phyloP scores from a whole-genome alignment of 2,888 invertebrate species.

The Scelioninae gen. 2 region DNA sequence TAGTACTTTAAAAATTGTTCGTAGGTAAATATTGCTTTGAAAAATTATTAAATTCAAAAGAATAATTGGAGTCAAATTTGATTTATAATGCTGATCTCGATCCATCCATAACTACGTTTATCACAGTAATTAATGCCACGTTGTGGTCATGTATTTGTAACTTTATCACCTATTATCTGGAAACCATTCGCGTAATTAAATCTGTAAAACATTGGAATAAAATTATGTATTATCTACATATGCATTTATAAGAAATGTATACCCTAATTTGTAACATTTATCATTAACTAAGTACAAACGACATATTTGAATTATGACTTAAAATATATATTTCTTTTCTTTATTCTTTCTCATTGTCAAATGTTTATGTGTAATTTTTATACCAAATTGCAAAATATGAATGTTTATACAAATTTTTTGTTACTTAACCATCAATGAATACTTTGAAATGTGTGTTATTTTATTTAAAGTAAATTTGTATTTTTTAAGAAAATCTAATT shows the following conservation, averaged over 20 bases:
- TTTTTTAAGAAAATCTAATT: too few species aligned
- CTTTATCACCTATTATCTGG: constrained; percentile 26
- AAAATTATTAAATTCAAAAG: constrained; percentile 2
- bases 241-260: not conserved
- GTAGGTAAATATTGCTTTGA: constrained; percentile 23
- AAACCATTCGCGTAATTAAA: constrained; percentile 37
- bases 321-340: too few species aligned
- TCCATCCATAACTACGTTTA: constrained; percentile 28
- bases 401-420: too few species aligned
- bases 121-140: constrained; percentile 36
- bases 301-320: too few species aligned
- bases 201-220: constrained; percentile 54
- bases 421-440: too few species aligned
- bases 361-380: too few species aligned
- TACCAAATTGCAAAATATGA: too few species aligned
- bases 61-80: constrained; percentile 1
- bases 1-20: constrained; percentile 24
- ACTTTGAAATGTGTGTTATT: too few species aligned
- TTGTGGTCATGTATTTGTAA: constrained; percentile 49
- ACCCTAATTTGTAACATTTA: not conserved
- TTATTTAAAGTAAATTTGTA: too few species aligned
- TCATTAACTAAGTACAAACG: not conserved
- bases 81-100: constrained; percentile 35
- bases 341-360: too few species aligned
- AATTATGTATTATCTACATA: constrained; percentile 43